Evolutionary conservation across 2,888 invertebrate genomes (phyloP).

Genomic region (Lasioglossum pauxillum): DNA sequence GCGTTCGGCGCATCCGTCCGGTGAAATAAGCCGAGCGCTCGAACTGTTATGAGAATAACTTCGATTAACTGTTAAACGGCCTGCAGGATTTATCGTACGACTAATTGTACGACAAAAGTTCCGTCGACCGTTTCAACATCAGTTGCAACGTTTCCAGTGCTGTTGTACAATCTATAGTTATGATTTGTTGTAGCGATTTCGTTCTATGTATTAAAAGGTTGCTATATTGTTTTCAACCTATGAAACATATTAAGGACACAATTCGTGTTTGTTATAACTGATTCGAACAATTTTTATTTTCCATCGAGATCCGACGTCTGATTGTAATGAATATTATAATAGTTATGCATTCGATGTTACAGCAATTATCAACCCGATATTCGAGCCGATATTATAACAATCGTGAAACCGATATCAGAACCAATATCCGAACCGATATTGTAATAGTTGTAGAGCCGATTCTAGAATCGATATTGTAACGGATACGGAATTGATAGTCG

Average conservation of each 20-base stretch:
- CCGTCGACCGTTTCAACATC: too few species aligned
- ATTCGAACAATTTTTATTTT: not conserved
- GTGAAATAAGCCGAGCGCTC: not conserved
- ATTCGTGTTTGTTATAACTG: too few species aligned
- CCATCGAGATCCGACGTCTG: not conserved
- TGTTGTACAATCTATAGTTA: too few species aligned
- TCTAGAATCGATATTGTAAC: not conserved
- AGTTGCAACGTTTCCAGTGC: too few species aligned
- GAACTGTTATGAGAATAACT: not conserved
- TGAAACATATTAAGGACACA: too few species aligned
- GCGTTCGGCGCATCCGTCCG: conserved; percentile 18
- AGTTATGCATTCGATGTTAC: not conserved
- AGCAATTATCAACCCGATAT: not conserved
- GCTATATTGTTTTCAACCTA: too few species aligned
- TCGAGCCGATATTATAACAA: not conserved
- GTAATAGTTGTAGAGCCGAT: not conserved
- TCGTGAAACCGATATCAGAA: not conserved
- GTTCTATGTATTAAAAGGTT: too few species aligned
- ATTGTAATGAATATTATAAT: not conserved
- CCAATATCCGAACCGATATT: not conserved
- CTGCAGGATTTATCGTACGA: too few species aligned
- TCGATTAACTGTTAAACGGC: not conserved
- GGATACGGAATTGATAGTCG: not conserved
- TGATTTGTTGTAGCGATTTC: too few species aligned
- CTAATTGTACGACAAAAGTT: too few species aligned